Percentiles rank a stretch among this genome's conserved stretches.
Conservation (phyloP, 1,140 invertebrate genomes). For the Euschistus heros region DNA sequence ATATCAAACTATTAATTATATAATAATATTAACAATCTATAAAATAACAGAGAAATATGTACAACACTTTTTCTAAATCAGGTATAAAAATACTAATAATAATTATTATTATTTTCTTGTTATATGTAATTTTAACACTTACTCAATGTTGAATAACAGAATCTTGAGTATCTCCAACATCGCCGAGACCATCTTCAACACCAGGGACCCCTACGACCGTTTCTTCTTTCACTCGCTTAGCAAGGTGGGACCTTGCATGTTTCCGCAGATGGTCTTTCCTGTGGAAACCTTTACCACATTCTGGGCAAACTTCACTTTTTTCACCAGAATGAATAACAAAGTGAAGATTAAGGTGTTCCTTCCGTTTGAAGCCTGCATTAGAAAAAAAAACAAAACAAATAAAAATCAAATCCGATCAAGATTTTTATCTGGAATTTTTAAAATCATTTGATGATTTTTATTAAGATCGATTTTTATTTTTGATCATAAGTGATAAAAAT, state of each 20-base stretch:
- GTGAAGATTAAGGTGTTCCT: slow-evolving; percentile 72
- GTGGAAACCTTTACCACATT: slow-evolving; percentile 70
- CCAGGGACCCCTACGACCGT: neutral
- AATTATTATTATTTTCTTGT: too few relatives aligned
- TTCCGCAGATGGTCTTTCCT: slow-evolving; percentile 62
- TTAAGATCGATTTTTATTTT: too few relatives aligned
- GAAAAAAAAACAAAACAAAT: neutral
- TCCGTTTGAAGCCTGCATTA: slow-evolving; percentile 52
- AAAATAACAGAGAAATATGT: too few relatives aligned
- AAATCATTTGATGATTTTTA: too few relatives aligned
- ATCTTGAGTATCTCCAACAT: neutral
- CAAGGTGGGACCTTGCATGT: slow-evolving; percentile 32
- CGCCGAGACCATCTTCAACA: neutral
- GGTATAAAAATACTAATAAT: neutral
- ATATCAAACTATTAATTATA: too few relatives aligned
- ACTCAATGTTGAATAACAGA: slow-evolving; percentile 12
- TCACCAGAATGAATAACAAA: slow-evolving; percentile 78
- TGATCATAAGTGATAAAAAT: too few relatives aligned
- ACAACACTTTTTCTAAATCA: neutral
- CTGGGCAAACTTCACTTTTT: slow-evolving; percentile 71
- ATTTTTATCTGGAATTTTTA: too few relatives aligned
- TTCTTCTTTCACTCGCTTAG: slow-evolving; percentile 28
- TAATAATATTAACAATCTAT: too few relatives aligned
- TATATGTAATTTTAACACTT: neutral
- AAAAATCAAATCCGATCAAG: neutral